These are phyloP conservation scores for Peromyscus melanophrys DNA, from an alignment of 2,797 vertebrate species.

Conservation along the genomic window DNA sequence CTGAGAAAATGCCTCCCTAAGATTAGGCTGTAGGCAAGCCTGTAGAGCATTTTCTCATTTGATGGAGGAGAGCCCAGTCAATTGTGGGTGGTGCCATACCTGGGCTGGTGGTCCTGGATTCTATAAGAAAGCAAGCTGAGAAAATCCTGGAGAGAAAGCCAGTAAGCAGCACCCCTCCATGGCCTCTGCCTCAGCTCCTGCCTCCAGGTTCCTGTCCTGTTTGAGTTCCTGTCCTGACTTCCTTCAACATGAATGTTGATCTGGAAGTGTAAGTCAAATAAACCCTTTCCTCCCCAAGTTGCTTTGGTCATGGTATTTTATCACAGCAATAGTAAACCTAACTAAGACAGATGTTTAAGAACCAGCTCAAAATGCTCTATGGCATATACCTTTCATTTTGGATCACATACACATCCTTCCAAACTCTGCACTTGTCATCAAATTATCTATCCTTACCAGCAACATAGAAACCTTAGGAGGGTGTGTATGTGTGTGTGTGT, in stretches of 20 bases:
- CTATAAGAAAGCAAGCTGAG: not conserved
- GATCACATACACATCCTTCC: not conserved
- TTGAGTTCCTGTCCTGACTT: not conserved
- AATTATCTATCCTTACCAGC: not conserved
- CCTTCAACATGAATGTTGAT: not conserved
- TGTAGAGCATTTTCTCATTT: not conserved
- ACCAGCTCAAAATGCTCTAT: conserved; percentile 22
- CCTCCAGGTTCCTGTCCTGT: not conserved
- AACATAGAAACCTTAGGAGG: conserved; percentile 14
- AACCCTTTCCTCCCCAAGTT: not conserved
- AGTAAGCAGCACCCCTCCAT: not conserved
- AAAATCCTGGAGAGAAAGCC: not conserved
- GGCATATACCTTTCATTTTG: conserved; percentile 40
- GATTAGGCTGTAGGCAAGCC: not conserved
- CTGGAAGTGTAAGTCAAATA: not conserved
- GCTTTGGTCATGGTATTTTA: not conserved
- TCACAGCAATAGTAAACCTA: not conserved
- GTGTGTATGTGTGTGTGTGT: not conserved
- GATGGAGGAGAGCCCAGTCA: not conserved
- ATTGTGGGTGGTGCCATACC: not conserved
- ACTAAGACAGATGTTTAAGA: not conserved
- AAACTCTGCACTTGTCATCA: conserved; percentile 20
- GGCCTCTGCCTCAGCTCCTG: not conserved
- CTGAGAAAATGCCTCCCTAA: not conserved
- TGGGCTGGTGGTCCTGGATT: not conserved